A percentile compares a stretch with the other conserved stretches of the same genome.
These are phyloP conservation scores for Brachyrhaphis roseni DNA, from an alignment of 2,797 vertebrate genomes.

Conservation along the genomic window DNA sequence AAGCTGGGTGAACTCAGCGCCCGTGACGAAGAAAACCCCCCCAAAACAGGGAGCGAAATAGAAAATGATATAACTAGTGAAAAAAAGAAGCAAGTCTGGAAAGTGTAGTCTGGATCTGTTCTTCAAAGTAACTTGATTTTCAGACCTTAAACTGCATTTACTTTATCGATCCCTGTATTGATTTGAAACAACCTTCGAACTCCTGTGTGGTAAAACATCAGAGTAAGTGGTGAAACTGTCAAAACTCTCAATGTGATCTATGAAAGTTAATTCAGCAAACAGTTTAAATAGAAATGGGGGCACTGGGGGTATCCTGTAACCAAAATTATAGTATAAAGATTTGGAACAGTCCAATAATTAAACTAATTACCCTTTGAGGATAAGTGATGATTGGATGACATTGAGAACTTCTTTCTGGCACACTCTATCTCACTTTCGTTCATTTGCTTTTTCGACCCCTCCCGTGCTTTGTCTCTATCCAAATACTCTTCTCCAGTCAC, in stretches of 20 bases:
- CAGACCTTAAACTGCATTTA: constrained; percentile 57
- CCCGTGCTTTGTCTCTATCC: constrained; percentile 57
- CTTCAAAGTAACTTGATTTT: constrained; percentile 71
- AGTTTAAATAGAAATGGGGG: constrained; percentile 70
- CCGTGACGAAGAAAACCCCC: constrained; percentile 29
- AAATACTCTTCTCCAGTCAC: constrained; percentile 73
- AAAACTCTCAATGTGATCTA: constrained; percentile 58
- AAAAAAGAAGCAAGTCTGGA: constrained; percentile 34
- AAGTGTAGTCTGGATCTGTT: constrained; percentile 67
- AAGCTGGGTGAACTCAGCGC: constrained; percentile 69
- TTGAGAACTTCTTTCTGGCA: constrained; percentile 68
- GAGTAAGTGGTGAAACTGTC: constrained; percentile 59
- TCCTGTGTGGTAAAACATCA: constrained; percentile 67
- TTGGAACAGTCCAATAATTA: constrained; percentile 76
- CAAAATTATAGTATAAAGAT: constrained; percentile 75
- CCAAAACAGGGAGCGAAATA: constrained; percentile 26
- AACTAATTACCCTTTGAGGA: constrained; percentile 76
- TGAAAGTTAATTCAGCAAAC: constrained; percentile 65
- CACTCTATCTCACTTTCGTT: constrained; percentile 46
- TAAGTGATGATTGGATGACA: constrained; percentile 73
- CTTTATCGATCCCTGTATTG: constrained; percentile 65
- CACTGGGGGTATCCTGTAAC: constrained; percentile 69
- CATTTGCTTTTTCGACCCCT: constrained; percentile 52
- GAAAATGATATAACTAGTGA: constrained; percentile 64
- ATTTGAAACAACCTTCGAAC: constrained; percentile 59